Evolutionary conservation across 2,113 vertebrate species (phyloP).

Genomic region (Alligator mississippiensis): DNA sequence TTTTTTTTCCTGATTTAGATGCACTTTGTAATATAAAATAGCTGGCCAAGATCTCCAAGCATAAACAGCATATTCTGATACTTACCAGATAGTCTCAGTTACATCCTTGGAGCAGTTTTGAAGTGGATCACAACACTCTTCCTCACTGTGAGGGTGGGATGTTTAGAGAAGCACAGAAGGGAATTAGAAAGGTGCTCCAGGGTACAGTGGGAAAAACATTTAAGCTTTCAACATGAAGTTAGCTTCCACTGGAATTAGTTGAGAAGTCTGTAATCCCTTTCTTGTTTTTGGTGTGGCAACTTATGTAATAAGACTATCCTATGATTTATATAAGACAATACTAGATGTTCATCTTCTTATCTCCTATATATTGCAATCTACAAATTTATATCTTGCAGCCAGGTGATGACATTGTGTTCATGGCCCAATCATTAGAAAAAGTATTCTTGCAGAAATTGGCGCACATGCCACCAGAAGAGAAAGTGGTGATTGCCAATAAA

Average conservation of each 20-base stretch:
- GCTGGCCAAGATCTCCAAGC: neutral
- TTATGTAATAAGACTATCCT: neutral
- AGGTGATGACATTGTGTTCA: constrained; percentile 91
- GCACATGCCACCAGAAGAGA: constrained; percentile 90
- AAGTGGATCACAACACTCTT: neutral
- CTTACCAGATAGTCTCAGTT: too few species aligned
- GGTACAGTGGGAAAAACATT: neutral
- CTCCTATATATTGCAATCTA: neutral
- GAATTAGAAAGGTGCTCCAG: neutral
- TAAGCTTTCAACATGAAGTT: neutral
- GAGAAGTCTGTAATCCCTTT: neutral
- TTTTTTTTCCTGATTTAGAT: neutral
- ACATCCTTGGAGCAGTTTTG: too few species aligned
- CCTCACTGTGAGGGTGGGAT: neutral
- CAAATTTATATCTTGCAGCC: constrained; percentile 78
- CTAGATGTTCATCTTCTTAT: neutral
- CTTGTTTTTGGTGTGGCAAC: neutral
- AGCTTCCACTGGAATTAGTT: neutral
- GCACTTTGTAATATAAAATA: neutral
- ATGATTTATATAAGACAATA: neutral
- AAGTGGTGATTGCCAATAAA: constrained; percentile 73
- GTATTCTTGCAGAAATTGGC: constrained; percentile 88
- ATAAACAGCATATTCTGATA: too few species aligned
- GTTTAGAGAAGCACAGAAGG: neutral
- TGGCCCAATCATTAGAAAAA: constrained; percentile 93